phyloP scores from a whole-genome alignment of 1,140 invertebrate species.

The Macrosteles quadrilineatus region DNA sequence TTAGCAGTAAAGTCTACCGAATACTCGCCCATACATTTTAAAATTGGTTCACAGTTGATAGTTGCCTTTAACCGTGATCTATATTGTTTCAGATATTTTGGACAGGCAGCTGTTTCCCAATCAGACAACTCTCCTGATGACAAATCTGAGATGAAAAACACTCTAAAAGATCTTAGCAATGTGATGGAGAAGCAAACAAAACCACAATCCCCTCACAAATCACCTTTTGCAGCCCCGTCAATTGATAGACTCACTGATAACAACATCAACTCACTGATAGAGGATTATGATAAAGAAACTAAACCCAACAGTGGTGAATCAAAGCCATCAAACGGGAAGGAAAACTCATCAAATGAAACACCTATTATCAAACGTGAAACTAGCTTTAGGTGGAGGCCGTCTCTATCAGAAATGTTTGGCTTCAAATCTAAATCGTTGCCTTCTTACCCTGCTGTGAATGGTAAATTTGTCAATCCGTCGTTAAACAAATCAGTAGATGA shows the following conservation, averaged over 20 bases:
- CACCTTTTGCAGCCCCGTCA: neutral
- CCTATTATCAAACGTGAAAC: neutral
- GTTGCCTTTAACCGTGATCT: too few species aligned
- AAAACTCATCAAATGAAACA: too few species aligned
- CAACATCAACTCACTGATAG: conserved; percentile 8
- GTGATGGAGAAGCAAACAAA: neutral
- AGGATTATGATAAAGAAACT: neutral
- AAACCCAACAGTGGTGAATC: neutral
- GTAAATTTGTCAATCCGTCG: neutral
- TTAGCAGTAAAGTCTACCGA: too few species aligned
- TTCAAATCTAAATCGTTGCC: neutral
- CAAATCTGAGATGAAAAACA: neutral
- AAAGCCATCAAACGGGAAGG: too few species aligned
- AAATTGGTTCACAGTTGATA: too few species aligned
- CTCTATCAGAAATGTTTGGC: conserved; percentile 5
- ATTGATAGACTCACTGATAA: conserved; percentile 5
- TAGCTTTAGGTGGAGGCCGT: conserved; percentile 20
- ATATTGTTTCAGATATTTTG: conserved; percentile 27
- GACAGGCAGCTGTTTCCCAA: neutral
- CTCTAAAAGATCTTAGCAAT: conserved; percentile 13
- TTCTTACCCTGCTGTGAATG: neutral
- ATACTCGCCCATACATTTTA: too few species aligned
- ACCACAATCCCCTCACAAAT: neutral
- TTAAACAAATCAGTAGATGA: conserved; percentile 1
- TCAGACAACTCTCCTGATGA: neutral